Evolutionary conservation across 1,140 invertebrate species (phyloP), one percentile per base, ranked within the genome.

Genomic region (Zaprionus davidi): DNA sequence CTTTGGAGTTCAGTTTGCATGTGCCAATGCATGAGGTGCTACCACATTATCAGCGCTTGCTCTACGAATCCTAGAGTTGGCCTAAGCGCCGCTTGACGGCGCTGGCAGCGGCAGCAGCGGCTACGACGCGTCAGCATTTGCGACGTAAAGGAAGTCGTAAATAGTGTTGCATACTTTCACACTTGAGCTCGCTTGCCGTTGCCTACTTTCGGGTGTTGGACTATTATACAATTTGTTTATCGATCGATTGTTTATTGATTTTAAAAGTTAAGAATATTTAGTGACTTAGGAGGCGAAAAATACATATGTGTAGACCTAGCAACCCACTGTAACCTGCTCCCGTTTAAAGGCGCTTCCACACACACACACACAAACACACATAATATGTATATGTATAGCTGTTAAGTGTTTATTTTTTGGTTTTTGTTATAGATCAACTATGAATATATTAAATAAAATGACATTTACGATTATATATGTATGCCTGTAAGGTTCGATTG

Each of bases 1-100:
- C 98, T 1, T 93, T 99, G 56, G 98, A 99, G 93, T 99, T 99
- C 93, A 97, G 97, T 26, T 94, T 99, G 56, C 98, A 99, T 93
- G 94, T 98, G 53, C 97, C 97, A 11, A 97, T 96, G 41, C 96
- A 96, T 93, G 97, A 99, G 93, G 96, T 99, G 66, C 96, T 97
- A 94, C 98, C 98, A 13, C 98, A 99, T 93, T 99, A 98, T 94
- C 98, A 99, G 93, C 95, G 98, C 75, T 94, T 99, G 66, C 94
- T 98, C 66, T 97, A 97, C 92, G 97, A 98, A 92, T 97, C 96
- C 93, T 97, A 92, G 90, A 88, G 78, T 70, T 92, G 91, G 91
- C 91, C 90, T 38, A 82, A 53, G 79, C 91, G 91, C 91, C 92
- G 84, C 67, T 74, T 85, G 70, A 82, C 86, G 81, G 84, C 84